Percentiles rank a stretch among this genome's conserved stretches.
phyloP scores from a whole-genome alignment of 2,797 vertebrate species.

The Pipistrellus pygmaeus region DNA sequence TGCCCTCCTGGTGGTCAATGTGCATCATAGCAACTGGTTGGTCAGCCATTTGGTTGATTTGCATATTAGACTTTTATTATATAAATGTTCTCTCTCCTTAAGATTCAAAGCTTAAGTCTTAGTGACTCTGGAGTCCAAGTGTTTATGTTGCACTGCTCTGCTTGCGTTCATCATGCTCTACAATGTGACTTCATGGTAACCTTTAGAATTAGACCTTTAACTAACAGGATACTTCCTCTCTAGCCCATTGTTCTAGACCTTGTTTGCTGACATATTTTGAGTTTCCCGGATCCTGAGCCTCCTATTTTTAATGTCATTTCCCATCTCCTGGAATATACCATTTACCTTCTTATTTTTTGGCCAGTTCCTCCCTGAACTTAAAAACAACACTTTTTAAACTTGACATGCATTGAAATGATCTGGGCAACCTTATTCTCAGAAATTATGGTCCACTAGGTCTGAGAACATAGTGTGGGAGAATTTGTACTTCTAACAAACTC shows the following conservation, averaged over 20 bases:
- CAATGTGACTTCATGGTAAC: rapidly evolving
- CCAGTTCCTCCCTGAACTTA: neutral
- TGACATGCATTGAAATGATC: neutral
- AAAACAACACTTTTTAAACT: neutral
- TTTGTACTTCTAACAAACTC: conserved; percentile 15
- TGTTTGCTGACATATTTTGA: neutral
- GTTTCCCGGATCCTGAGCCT: neutral
- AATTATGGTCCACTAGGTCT: neutral
- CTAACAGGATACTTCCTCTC: neutral
- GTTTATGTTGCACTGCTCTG: too few relatives aligned
- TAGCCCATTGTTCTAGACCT: neutral
- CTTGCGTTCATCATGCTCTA: neutral
- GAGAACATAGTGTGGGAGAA: neutral
- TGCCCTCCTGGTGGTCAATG: too few relatives aligned
- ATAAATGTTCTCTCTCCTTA: neutral
- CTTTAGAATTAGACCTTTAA: neutral
- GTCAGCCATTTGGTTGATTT: too few relatives aligned
- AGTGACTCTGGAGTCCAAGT: rapidly evolving
- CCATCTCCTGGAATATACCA: neutral
- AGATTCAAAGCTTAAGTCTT: too few relatives aligned
- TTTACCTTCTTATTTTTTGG: neutral
- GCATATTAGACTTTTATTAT: too few relatives aligned
- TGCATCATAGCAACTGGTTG: too few relatives aligned
- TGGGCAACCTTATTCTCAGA: neutral
- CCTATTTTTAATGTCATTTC: neutral